Conservation (phyloP, 1,140 invertebrate genomes). For the Acromyrmex heyeri region DNA sequence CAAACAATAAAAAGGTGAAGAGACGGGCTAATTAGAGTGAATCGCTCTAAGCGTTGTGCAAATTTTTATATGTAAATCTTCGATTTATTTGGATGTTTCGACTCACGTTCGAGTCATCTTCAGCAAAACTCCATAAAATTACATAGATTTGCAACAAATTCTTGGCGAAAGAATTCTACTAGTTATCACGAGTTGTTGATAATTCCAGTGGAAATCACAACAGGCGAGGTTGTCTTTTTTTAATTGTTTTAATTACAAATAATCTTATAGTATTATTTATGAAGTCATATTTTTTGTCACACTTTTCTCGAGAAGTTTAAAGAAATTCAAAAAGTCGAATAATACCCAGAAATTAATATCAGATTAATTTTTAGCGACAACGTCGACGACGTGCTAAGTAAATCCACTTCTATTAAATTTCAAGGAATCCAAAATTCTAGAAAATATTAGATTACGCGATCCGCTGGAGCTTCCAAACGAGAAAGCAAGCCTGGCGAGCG, state of each 20-base stretch:
- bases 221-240: too few species aligned
- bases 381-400: background rate
- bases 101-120: too few species aligned
- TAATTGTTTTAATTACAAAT: background rate
- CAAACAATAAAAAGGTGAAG: too few species aligned
- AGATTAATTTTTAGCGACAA: background rate
- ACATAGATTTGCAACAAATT: too few species aligned
- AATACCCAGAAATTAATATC: slow-evolving; percentile 14
- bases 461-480: background rate
- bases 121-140: too few species aligned
- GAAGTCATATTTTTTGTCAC: background rate
- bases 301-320: background rate
- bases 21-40: too few species aligned
- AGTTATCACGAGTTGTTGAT: too few species aligned
- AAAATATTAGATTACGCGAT: slow-evolving; percentile 34
- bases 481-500: background rate
- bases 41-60: too few species aligned
- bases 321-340: background rate
- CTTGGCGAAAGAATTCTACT: too few species aligned
- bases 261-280: background rate
- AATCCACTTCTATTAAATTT: slow-evolving; percentile 38
- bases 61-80: too few species aligned
- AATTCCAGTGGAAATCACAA: too few species aligned
- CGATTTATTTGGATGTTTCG: too few species aligned
- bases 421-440: slow-evolving; percentile 33